A percentile compares a stretch with the other conserved stretches of the same genome.
Evolutionary conservation across 2,113 vertebrate genomes (phyloP).

Genomic region (Phyllopteryx taeniolatus): DNA sequence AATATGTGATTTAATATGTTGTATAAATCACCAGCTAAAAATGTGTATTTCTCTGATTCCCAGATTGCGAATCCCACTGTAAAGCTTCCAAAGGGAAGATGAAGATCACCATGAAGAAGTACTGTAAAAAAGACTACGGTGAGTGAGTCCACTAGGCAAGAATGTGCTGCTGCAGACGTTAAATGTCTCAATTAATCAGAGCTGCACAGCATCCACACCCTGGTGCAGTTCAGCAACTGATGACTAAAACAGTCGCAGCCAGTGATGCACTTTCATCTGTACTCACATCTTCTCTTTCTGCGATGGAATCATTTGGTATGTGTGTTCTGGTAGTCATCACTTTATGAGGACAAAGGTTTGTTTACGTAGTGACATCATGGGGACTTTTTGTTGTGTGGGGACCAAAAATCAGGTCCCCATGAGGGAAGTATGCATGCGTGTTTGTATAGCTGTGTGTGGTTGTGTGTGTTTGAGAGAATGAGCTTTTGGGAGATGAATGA

Average conservation of each 20-base stretch:
- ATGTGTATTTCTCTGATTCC: constrained; percentile 21
- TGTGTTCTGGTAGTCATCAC: not conserved
- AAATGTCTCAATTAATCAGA: constrained; percentile 49
- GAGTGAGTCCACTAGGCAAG: constrained; percentile 64
- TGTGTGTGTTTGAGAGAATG: no score
- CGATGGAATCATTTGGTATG: not conserved
- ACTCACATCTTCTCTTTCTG: constrained; percentile 8
- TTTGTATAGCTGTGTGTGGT: no score
- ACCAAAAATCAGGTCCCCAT: not conserved
- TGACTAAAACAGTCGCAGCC: constrained; percentile 35
- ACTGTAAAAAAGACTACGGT: constrained; percentile 99
- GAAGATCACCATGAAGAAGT: constrained; percentile 99
- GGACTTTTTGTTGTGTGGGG: not conserved
- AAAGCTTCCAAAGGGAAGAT: constrained; percentile 96
- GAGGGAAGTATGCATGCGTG: not conserved
- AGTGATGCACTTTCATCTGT: constrained; percentile 3
- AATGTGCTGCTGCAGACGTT: constrained; percentile 21
- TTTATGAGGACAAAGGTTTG: not conserved
- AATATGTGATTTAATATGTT: not conserved
- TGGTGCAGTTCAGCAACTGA: constrained; percentile 19
- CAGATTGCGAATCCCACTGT: constrained; percentile 97
- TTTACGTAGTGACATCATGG: not conserved
- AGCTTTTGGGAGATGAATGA: no score
- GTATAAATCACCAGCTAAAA: constrained; percentile 12
- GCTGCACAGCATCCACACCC: constrained; percentile 6